phyloP scores from a whole-genome alignment of 2,888 invertebrate genomes.

The Holacanthella duospinosa region DNA sequence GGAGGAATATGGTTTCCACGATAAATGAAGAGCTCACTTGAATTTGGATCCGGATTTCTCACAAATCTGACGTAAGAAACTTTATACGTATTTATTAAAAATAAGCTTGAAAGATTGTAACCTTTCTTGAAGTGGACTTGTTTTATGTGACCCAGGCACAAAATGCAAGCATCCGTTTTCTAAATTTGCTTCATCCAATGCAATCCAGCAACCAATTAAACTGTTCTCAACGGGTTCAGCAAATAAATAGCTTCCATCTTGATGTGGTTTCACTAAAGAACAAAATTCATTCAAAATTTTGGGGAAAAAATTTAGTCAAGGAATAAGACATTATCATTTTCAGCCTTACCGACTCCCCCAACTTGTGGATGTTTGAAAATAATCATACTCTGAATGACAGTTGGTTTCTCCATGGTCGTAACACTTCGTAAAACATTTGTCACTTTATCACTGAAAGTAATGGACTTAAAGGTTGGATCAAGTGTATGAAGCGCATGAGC shows the following conservation, averaged over 20 bases:
- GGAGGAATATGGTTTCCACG: constrained; percentile 48
- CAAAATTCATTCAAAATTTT: neutral
- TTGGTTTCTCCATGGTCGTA: constrained; percentile 60
- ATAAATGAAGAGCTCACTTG: constrained; percentile 55
- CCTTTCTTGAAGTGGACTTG: constrained; percentile 46
- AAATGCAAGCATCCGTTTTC: constrained; percentile 95
- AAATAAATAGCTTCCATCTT: constrained; percentile 78
- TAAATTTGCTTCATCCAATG: constrained; percentile 80
- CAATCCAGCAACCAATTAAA: constrained; percentile 87
- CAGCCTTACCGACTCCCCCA: constrained; percentile 67
- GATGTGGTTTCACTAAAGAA: constrained; percentile 56
- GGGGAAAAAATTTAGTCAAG: no score
- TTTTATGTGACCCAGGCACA: constrained; percentile 80
- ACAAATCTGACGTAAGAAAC: constrained; percentile 48
- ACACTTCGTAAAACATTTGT: constrained; percentile 63
- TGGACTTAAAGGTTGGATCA: constrained; percentile 65
- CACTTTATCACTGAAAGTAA: constrained; percentile 74
- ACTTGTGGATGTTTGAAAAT: constrained; percentile 91
- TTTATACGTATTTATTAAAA: no score
- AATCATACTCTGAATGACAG: constrained; percentile 91
- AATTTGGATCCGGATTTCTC: constrained; percentile 56
- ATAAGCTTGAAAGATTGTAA: no score
- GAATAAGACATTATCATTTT: neutral
- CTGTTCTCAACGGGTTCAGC: constrained; percentile 63
- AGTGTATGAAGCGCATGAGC: constrained; percentile 79